These are phyloP conservation scores for Andrena camellia DNA, from an alignment of 2,888 invertebrate species.

Conservation along the genomic window DNA sequence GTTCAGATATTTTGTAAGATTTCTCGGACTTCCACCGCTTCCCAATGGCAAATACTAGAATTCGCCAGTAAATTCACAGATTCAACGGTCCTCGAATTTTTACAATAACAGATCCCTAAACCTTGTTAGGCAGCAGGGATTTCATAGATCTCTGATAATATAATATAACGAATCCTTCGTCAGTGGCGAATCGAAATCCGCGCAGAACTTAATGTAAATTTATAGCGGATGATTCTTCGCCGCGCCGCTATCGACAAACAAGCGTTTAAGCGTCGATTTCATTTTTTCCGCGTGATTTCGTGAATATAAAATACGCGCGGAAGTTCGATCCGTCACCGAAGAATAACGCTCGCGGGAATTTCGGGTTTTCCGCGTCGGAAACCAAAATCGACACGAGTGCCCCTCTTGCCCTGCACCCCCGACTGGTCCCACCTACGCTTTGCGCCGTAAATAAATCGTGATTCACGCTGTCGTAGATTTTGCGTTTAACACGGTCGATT, in stretches of 20 bases:
- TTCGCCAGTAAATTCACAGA: no score
- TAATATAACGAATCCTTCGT: no score
- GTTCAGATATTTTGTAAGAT: no score
- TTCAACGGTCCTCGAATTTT: no score
- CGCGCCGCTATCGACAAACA: background rate
- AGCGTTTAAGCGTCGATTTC: conserved; percentile 22
- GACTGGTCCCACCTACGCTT: background rate
- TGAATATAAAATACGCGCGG: conserved; percentile 11
- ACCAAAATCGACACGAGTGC: conserved; percentile 3
- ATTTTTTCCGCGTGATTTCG: conserved; percentile 31
- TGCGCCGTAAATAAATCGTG: conserved; percentile 10
- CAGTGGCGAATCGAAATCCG: no score
- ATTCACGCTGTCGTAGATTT: background rate
- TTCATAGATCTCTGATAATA: no score
- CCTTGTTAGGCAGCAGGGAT: no score
- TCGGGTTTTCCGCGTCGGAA: background rate
- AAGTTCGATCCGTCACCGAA: background rate
- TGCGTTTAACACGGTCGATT: background rate
- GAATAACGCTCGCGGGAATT: conserved; percentile 14
- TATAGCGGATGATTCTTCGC: background rate
- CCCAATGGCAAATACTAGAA: no score
- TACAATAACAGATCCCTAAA: no score
- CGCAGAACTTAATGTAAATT: background rate
- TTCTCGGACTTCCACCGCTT: no score
- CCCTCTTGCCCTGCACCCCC: background rate